Evolutionary conservation across 2,113 vertebrate genomes (phyloP).

Genomic region (Epinephelus fuscoguttatus): DNA sequence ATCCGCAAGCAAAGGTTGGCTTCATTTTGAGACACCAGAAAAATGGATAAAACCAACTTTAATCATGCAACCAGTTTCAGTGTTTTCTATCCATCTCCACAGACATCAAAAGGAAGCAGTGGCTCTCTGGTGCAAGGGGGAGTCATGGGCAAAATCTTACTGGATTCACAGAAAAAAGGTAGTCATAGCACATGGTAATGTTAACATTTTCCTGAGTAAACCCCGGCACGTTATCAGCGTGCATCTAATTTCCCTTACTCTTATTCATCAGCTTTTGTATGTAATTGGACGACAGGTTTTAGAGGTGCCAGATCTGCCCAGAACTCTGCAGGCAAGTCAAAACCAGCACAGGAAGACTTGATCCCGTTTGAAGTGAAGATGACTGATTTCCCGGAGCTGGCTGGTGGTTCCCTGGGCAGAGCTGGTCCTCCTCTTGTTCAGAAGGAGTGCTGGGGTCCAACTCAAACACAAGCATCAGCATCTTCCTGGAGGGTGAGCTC

Average conservation of each 20-base stretch:
- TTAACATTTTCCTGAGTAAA: not conserved
- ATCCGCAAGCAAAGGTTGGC: constrained; percentile 65
- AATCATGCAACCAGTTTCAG: not conserved
- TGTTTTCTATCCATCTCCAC: constrained; percentile 25
- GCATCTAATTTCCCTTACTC: not conserved
- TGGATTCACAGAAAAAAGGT: constrained; percentile 72
- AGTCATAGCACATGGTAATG: not conserved
- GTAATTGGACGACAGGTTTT: constrained; percentile 51
- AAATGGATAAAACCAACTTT: not conserved
- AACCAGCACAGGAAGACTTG: constrained; percentile 4
- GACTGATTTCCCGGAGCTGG: constrained; percentile 82
- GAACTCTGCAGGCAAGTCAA: constrained; percentile 46
- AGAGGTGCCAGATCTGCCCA: constrained; percentile 55
- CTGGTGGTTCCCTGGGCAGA: constrained; percentile 33
- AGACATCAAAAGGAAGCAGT: constrained; percentile 58
- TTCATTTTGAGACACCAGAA: not conserved
- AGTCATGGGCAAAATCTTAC: constrained; percentile 50
- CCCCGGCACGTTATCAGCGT: not conserved
- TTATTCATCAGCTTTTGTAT: not conserved
- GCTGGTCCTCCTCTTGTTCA: constrained; percentile 7
- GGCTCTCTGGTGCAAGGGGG: constrained; percentile 45
- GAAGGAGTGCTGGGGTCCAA: constrained; percentile 58
- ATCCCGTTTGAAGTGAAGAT: constrained; percentile 81
- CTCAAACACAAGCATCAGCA: not conserved
- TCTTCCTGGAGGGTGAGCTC: constrained; percentile 54